Percentiles rank a stretch among this genome's conserved stretches.
Conservation (phyloP, 2,113 vertebrate species). For the Ursus arctos region DNA sequence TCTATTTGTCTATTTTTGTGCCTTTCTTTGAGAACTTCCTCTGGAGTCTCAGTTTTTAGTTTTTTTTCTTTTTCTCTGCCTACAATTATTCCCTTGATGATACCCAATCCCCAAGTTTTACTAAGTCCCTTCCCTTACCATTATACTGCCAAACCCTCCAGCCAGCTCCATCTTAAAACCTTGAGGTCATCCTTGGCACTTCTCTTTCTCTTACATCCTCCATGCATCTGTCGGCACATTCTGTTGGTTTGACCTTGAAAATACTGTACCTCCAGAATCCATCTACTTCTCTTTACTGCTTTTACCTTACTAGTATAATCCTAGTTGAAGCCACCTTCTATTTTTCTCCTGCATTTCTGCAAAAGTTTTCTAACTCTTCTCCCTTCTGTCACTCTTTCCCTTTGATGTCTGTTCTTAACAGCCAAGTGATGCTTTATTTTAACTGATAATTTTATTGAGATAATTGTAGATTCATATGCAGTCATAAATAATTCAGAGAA, state of each 20-base stretch:
- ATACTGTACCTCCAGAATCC: background rate
- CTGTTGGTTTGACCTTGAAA: slow-evolving; percentile 25
- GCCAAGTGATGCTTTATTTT: background rate
- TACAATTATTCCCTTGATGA: slow-evolving; percentile 24
- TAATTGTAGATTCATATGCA: background rate
- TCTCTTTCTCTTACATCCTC: background rate
- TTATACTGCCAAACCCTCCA: background rate
- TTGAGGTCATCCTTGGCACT: background rate
- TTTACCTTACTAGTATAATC: background rate
- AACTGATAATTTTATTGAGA: background rate
- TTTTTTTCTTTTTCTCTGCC: background rate
- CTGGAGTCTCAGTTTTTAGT: slow-evolving; percentile 25
- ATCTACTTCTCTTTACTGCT: background rate
- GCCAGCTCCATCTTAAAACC: slow-evolving; percentile 3
- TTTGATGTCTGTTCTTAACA: slow-evolving; percentile 4
- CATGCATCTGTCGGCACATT: background rate
- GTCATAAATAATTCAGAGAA: background rate
- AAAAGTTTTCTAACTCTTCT: background rate
- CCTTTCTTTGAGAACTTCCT: background rate
- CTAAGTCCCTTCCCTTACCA: background rate
- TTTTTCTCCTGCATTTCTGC: background rate
- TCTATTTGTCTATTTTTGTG: background rate
- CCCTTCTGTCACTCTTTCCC: background rate
- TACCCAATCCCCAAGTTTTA: background rate
- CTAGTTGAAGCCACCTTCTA: background rate